These are phyloP conservation scores for Lottia scabra DNA, from an alignment of 2,888 invertebrate genomes.

Conservation along the genomic window DNA sequence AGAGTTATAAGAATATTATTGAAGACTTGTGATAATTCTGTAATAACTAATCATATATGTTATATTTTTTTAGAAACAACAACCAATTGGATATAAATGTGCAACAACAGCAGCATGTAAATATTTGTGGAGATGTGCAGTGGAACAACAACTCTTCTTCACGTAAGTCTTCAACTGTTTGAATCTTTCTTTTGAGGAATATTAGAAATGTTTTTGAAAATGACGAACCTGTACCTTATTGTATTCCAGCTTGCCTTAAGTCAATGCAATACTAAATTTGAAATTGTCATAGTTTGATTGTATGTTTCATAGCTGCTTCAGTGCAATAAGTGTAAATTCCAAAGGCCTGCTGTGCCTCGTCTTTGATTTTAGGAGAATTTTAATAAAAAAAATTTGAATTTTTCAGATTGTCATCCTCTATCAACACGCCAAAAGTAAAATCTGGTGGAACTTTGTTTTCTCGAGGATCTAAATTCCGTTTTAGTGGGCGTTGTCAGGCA, in stretches of 20 bases:
- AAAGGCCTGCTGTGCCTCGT: no score
- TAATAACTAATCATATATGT: neutral
- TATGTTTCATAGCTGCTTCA: no score
- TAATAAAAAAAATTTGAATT: neutral
- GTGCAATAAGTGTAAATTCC: no score
- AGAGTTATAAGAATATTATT: no score
- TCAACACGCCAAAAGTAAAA: constrained; percentile 85
- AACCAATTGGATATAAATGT: constrained; percentile 90
- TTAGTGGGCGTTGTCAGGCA: constrained; percentile 90
- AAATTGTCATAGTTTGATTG: no score
- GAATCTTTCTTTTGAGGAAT: neutral
- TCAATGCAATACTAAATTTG: no score
- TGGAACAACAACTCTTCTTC: constrained; percentile 97
- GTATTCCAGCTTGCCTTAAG: no score
- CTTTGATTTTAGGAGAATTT: no score
- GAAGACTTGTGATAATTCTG: no score
- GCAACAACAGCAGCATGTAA: constrained; percentile 91
- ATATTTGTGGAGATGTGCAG: constrained; percentile 96
- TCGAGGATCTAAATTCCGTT: constrained; percentile 94
- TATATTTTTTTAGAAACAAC: constrained; percentile 59
- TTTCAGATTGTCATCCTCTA: constrained; percentile 84
- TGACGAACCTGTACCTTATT: no score
- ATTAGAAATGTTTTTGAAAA: no score
- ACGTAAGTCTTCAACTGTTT: constrained; percentile 77
- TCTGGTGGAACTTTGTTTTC: constrained; percentile 93